Percentiles rank a stretch among this genome's conserved stretches.
Conservation (phyloP, 2,797 vertebrate genomes). For the Channallabes apus region DNA sequence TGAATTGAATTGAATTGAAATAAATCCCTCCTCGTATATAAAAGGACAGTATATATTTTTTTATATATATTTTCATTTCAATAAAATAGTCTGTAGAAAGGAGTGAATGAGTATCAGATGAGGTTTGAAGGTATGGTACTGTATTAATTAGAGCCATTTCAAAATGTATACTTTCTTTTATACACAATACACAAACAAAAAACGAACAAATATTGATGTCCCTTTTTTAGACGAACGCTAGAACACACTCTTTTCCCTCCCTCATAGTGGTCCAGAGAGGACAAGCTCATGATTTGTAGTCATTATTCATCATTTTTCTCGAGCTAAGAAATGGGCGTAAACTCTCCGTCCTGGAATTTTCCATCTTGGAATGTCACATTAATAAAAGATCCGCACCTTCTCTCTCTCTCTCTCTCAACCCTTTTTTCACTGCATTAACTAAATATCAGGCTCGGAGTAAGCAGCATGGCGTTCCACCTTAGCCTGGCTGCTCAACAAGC, state of each 20-base stretch:
- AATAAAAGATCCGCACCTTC: conserved; percentile 74
- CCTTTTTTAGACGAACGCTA: conserved; percentile 10
- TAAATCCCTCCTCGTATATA: too few species aligned
- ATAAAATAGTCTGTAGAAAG: not conserved
- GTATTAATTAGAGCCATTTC: not conserved
- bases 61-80: not conserved
- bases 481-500: not conserved
- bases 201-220: too few species aligned
- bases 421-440: conserved; percentile 18
- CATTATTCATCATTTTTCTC: conserved; percentile 78
- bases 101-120: not conserved
- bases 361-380: conserved; percentile 68
- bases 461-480: not conserved
- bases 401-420: conserved; percentile 46
- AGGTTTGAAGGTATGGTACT: not conserved
- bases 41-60: too few species aligned
- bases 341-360: conserved; percentile 79
- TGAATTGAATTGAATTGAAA: too few species aligned
- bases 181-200: not conserved
- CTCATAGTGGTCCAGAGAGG: conserved; percentile 39
- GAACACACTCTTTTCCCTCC: not conserved
- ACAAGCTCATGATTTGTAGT: conserved; percentile 69
- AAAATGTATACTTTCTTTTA: not conserved
- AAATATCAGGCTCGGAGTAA: conserved; percentile 27
- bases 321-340: conserved; percentile 73